Percentiles rank a stretch among this genome's conserved stretches.
These are phyloP conservation scores for Zele albiditarsus DNA, from an alignment of 2,888 invertebrate species.

Conservation along the genomic window DNA sequence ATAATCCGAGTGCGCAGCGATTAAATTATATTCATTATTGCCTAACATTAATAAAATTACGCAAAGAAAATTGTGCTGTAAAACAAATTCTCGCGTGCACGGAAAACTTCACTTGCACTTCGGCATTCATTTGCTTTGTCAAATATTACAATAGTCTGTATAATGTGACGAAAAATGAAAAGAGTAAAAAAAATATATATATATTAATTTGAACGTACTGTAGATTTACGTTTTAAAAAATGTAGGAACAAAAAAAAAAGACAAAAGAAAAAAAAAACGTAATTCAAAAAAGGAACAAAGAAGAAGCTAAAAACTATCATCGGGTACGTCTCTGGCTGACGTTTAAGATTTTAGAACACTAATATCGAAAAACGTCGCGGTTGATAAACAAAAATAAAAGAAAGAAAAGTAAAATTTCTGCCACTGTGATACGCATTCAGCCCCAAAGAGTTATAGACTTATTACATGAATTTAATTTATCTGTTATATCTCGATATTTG, in stretches of 20 bases:
- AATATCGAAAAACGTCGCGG: conserved; percentile 17
- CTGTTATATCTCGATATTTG: conserved; percentile 69
- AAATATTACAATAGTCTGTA: background rate
- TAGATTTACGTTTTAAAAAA: conserved; percentile 9
- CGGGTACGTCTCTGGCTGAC: conserved; percentile 24
- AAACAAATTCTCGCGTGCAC: background rate
- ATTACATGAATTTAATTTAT: conserved; percentile 69
- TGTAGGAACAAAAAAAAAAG: background rate
- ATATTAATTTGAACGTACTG: conserved; percentile 1
- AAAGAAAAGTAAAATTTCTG: conserved; percentile 60
- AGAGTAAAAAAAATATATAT: conserved; percentile 11
- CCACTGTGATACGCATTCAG: conserved; percentile 72
- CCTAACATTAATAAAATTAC: background rate
- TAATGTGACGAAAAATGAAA: conserved; percentile 9
- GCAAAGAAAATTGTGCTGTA: background rate
- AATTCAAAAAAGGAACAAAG: conserved; percentile 8
- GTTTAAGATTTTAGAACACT: conserved; percentile 20
- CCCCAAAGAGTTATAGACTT: conserved; percentile 70
- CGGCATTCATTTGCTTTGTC: conserved; percentile 15
- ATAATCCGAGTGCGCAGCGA: conserved; percentile 11
- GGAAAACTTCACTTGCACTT: conserved; percentile 5
- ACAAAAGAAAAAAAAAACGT: background rate
- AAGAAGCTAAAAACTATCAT: conserved; percentile 4
- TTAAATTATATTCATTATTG: background rate
- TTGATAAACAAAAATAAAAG: conserved; percentile 33